Base-by-base conservation (phyloP, 2,888 invertebrate genomes). In the Lissonota sp. region DNA sequence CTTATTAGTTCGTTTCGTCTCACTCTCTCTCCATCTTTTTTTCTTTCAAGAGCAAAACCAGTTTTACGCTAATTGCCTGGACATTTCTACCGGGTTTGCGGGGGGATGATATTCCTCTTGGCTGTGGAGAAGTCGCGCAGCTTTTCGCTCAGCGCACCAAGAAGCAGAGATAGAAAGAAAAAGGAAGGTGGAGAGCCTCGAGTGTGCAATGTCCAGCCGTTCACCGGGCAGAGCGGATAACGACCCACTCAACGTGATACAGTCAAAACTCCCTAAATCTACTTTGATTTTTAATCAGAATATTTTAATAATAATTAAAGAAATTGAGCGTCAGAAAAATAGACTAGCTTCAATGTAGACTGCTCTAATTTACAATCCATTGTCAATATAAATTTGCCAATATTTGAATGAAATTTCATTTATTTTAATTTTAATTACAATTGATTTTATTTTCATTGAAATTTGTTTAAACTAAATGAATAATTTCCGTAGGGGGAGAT, bases 41-140 rank as follows among this genome's bases (percentile, higher is more conserved):
- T 67, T 75, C 44, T 51, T 69, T 60, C 73, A 58, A 72, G 79
- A 73, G 76, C 63, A 81, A 86, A 88, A 89, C 88, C 88, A 88
- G 88, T 89, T 88, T 83, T 77, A 67, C 83, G 82, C 86, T 89
- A 89, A 89, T 88, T 87, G 86, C 85, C 82, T 69, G 76, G 83
- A 84, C 83, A 86, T 85, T 84, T 86, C 82, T 83, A 75, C 77
- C 72, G 73, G 74, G 53, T 78, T 67, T 26, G 60, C 70, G 57
- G 70, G 64, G 58, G 44, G 76, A 66, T 78, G 80, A 73, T 42
- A 64, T 62, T 60, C 78, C 64, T 37, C 44, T 58, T 55, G 55
- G 63, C 44, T 51, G 49, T 51, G 49, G 71, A 39, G 67, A 79
- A 75, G 64, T 74, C 64, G 79, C 46, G 39, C 39, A 58, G 57